Percentiles rank a stretch among this genome's conserved stretches.
These are phyloP conservation scores for Palloptera scutellata DNA, from an alignment of 2,888 invertebrate species.

Conservation along the genomic window DNA sequence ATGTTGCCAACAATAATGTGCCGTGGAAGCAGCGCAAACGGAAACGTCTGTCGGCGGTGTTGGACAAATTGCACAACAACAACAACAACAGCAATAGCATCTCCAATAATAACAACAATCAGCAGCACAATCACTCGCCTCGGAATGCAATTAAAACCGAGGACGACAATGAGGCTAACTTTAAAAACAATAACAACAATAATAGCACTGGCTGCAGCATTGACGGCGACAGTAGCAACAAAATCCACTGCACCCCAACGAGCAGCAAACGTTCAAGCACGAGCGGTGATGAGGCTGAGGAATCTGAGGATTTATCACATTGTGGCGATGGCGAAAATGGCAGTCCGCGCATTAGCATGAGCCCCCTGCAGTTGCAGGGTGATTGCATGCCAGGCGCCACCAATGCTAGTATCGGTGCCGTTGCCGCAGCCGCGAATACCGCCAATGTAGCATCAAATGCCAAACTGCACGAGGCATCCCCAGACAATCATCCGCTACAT, in stretches of 20 bases:
- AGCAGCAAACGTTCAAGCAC: conserved; percentile 45
- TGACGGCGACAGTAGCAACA: conserved; percentile 41
- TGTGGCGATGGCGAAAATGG: conserved; percentile 42
- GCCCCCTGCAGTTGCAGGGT: conserved; percentile 54
- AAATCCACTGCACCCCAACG: conserved; percentile 26
- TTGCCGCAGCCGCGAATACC: conserved; percentile 30
- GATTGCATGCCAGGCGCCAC: conserved; percentile 27
- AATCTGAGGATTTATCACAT: conserved; percentile 51
- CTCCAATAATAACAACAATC: conserved; percentile 51
- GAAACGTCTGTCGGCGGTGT: conserved; percentile 79
- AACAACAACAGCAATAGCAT: conserved; percentile 66
- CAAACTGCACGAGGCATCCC: conserved; percentile 28
- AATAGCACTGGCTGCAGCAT: conserved; percentile 45
- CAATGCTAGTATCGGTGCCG: neutral
- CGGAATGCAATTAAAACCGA: conserved; percentile 47
- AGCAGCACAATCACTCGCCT: conserved; percentile 13
- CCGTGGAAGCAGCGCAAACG: conserved; percentile 77
- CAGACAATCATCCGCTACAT: conserved; percentile 58
- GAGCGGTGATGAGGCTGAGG: conserved; percentile 55
- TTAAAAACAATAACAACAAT: conserved; percentile 38
- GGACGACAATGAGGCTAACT: conserved; percentile 39
- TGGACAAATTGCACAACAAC: conserved; percentile 76
- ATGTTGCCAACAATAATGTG: conserved; percentile 69
- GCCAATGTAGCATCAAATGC: conserved; percentile 36
- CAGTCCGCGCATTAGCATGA: conserved; percentile 61